Evolutionary conservation across 92 coral and sea anemone species (phyloP).

Genomic region (Heliopora coerulea): DNA sequence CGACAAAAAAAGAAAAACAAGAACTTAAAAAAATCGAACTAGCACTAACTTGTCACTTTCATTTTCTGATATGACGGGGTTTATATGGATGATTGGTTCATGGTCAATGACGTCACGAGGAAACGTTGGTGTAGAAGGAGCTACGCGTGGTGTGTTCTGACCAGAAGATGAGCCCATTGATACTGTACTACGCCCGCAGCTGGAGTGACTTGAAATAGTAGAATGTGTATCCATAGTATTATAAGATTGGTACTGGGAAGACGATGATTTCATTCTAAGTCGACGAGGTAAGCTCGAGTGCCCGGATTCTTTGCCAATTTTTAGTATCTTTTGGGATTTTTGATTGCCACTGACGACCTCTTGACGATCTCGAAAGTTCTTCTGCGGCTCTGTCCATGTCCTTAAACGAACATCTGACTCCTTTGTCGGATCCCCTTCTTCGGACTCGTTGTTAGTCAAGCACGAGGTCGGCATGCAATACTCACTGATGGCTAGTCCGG

Average conservation of each 20-base stretch:
- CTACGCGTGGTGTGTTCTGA: conserved; percentile 79
- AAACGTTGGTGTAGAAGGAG: conserved; percentile 88
- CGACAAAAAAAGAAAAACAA: too few species aligned
- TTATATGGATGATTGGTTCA: conserved; percentile 18
- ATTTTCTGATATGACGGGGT: not conserved
- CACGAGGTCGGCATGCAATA: conserved; percentile 73
- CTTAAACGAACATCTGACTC: not conserved
- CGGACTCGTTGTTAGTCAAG: conserved; percentile 17
- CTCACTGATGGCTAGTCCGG: conserved; percentile 63
- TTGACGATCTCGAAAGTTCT: conserved; percentile 26
- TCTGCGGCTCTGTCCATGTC: conserved; percentile 32
- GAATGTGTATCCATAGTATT: conserved; percentile 61
- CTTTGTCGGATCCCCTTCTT: conserved; percentile 6
- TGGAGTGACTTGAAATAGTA: conserved; percentile 40
- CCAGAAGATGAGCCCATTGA: conserved; percentile 93
- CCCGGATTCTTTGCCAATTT: conserved; percentile 33
- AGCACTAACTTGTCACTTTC: too few species aligned
- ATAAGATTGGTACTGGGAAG: too few species aligned
- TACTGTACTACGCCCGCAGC: conserved; percentile 62
- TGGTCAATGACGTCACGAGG: conserved; percentile 20
- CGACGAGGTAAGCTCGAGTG: conserved; percentile 68
- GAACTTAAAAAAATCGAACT: too few species aligned
- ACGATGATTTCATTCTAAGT: conserved; percentile 36
- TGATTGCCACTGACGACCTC: conserved; percentile 20
- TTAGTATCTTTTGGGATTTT: conserved; percentile 21